Evolutionary conservation across 2,888 invertebrate genomes (phyloP).

Genomic region (Andricus curvator): DNA sequence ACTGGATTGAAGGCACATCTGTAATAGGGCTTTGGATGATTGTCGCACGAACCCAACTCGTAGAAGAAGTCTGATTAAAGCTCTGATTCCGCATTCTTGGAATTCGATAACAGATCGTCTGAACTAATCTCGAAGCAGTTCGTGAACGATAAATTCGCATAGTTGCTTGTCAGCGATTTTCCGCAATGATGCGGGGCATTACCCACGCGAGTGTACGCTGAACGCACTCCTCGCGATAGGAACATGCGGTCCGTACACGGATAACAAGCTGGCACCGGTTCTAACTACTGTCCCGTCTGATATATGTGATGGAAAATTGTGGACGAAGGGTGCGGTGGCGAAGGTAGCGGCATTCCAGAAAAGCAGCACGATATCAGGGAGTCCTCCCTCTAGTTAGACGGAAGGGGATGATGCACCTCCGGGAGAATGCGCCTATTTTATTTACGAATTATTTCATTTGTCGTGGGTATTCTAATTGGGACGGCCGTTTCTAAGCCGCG

Average conservation of each 20-base stretch:
- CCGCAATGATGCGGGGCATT: constrained; percentile 57
- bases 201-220: constrained; percentile 40
- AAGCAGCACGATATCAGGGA: constrained; percentile 5
- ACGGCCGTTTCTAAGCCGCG: constrained; percentile 67
- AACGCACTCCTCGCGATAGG: constrained; percentile 42
- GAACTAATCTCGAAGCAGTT: constrained; percentile 15
- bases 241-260: constrained; percentile 58
- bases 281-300: constrained; percentile 77
- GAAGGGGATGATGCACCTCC: constrained; percentile 9
- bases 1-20: too few relatives aligned
- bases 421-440: constrained; percentile 46
- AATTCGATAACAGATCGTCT: constrained; percentile 12
- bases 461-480: constrained; percentile 70
- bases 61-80: background rate
- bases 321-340: constrained; percentile 64
- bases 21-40: constrained; percentile 5
- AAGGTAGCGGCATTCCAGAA: constrained; percentile 31
- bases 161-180: constrained; percentile 58
- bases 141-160: constrained; percentile 52
- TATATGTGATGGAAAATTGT: constrained; percentile 78
- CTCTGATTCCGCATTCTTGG: constrained; percentile 32
- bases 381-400: constrained; percentile 9
- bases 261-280: constrained; percentile 78
- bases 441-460: constrained; percentile 49
- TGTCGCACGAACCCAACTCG: background rate